A percentile compares a stretch with the other conserved stretches of the same genome.
These are phyloP conservation scores for Cryptosula pallasiana DNA, from an alignment of 2,888 invertebrate species.

Conservation along the genomic window DNA sequence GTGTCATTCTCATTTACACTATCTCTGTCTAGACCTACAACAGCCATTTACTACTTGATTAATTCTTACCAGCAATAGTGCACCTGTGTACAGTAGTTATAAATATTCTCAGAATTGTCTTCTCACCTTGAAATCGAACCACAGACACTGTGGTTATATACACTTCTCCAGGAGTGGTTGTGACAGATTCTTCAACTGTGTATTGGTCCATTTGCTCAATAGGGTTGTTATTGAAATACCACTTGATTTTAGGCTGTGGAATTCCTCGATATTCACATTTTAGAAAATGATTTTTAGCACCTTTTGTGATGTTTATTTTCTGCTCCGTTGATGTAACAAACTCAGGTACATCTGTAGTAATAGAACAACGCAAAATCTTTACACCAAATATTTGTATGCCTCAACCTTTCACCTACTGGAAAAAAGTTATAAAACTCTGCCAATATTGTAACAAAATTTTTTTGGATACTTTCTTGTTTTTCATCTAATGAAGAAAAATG, in stretches of 20 bases:
- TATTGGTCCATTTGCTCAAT: not conserved
- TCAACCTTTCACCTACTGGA: too few species aligned
- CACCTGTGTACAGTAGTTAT: too few species aligned
- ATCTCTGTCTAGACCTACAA: not conserved
- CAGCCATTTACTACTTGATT: conserved; percentile 10
- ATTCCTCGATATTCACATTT: not conserved
- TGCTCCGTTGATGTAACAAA: not conserved
- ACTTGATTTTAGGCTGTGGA: not conserved
- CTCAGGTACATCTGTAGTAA: conserved; percentile 15
- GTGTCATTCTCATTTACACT: not conserved
- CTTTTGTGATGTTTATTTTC: not conserved
- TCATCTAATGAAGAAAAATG: too few species aligned
- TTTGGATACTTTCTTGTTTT: too few species aligned
- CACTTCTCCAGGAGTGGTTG: not conserved
- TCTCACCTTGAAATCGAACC: not conserved
- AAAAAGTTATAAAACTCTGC: too few species aligned
- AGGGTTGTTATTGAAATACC: not conserved
- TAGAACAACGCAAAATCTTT: too few species aligned
- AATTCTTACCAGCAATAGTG: too few species aligned
- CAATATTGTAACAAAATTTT: too few species aligned
- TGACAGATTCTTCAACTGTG: not conserved
- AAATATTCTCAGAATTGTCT: too few species aligned
- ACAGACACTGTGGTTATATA: not conserved
- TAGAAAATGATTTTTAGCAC: not conserved
- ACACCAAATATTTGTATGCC: too few species aligned